A percentile compares a stretch with the other conserved stretches of the same genome.
Conservation (phyloP, 2,888 invertebrate genomes). For the Spialia ferax region DNA sequence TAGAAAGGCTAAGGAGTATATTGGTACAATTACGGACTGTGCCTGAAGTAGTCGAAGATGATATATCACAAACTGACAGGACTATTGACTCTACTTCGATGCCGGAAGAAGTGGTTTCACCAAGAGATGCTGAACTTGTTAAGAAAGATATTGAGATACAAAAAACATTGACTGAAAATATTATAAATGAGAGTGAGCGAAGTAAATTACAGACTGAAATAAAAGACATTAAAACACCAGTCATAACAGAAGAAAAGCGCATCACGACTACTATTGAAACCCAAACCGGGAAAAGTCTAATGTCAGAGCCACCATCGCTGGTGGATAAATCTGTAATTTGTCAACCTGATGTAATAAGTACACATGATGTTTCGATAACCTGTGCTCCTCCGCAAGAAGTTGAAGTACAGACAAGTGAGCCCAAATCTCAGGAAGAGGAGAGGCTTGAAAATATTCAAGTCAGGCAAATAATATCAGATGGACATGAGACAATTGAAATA, state of each 20-base stretch:
- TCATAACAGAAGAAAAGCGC: slow-evolving; percentile 50
- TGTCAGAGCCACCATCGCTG: slow-evolving; percentile 73
- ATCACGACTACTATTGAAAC: slow-evolving; percentile 84
- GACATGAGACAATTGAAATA: slow-evolving; percentile 91
- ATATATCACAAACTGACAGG: slow-evolving; percentile 84
- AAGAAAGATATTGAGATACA: slow-evolving; percentile 49
- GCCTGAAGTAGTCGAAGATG: slow-evolving; percentile 75
- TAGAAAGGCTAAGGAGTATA: slow-evolving; percentile 82
- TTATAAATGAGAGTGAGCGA: slow-evolving; percentile 34
- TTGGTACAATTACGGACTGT: slow-evolving; percentile 71
- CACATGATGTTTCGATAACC: slow-evolving; percentile 82
- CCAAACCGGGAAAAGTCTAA: slow-evolving; percentile 89
- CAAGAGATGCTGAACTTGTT: slow-evolving; percentile 59
- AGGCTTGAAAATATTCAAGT: slow-evolving; percentile 89
- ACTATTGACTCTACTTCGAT: slow-evolving; percentile 91
- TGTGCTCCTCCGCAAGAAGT: slow-evolving; percentile 86
- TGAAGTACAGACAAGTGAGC: slow-evolving; percentile 88
- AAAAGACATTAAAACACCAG: slow-evolving; percentile 43
- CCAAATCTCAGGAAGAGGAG: slow-evolving; percentile 78
- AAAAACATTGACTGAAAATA: slow-evolving; percentile 50
- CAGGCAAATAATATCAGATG: slow-evolving; percentile 87
- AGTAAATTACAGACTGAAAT: slow-evolving; percentile 28
- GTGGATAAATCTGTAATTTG: slow-evolving; percentile 77
- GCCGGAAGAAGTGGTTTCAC: slow-evolving; percentile 89
- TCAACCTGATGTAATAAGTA: slow-evolving; percentile 65